Conservation (phyloP, 2,113 vertebrate genomes). For the Tonatia bakeri region DNA sequence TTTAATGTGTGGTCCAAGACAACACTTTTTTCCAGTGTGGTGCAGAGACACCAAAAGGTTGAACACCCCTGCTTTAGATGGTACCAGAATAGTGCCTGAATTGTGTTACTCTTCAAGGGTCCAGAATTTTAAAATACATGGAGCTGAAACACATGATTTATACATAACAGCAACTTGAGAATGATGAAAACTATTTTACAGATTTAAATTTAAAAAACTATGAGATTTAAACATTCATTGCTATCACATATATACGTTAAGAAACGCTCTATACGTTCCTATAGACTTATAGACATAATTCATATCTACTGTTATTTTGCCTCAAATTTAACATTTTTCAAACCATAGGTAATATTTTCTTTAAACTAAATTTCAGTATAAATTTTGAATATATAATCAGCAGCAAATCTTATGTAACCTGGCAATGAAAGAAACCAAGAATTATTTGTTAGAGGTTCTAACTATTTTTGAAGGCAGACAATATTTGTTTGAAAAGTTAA, state of each 20-base stretch:
- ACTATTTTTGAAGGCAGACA: constrained; percentile 40
- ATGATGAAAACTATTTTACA: constrained; percentile 53
- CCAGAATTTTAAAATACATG: constrained; percentile 49
- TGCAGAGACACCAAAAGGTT: too few relatives aligned
- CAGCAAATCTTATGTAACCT: constrained; percentile 5
- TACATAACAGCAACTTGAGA: constrained; percentile 39
- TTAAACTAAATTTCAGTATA: constrained; percentile 29
- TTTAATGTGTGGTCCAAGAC: too few relatives aligned
- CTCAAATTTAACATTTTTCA: constrained; percentile 43
- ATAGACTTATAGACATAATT: constrained; percentile 40
- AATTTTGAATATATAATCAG: constrained; percentile 15
- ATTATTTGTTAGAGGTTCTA: constrained; percentile 6
- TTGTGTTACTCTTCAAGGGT: constrained; percentile 35
- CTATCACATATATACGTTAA: constrained; percentile 34
- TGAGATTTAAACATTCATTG: constrained; percentile 46
- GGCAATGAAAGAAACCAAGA: neutral
- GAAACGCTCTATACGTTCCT: constrained; percentile 16
- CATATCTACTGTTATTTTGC: constrained; percentile 17
- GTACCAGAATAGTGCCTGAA: neutral
- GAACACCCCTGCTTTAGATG: neutral
- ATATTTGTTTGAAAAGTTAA: constrained; percentile 50
- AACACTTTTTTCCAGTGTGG: too few relatives aligned
- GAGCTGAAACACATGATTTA: constrained; percentile 39
- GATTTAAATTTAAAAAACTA: constrained; percentile 28
- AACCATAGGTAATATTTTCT: neutral